Conservation (phyloP, 2,797 vertebrate species). For the Danio aesculapii region DNA sequence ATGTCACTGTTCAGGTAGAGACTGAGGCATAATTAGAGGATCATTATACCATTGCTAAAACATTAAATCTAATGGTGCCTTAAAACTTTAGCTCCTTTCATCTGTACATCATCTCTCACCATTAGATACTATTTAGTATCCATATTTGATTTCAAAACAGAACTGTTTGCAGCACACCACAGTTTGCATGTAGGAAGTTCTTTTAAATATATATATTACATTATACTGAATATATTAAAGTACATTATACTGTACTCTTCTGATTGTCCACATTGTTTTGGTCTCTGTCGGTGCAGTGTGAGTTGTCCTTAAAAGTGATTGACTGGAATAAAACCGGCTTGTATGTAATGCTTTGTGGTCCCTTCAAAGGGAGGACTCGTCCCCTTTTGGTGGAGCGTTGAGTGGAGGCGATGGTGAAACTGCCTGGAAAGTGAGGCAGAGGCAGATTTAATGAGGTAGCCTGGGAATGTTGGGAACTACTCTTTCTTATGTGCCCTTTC, state of each 20-base stretch:
- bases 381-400: constrained; percentile 21
- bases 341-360: constrained; percentile 23
- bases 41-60: too few species aligned
- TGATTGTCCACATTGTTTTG: not conserved
- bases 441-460: constrained; percentile 55
- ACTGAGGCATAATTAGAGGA: too few species aligned
- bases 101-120: too few species aligned
- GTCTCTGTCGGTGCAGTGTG: not conserved
- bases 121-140: too few species aligned
- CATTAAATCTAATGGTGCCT: too few species aligned
- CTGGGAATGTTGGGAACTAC: constrained; percentile 57
- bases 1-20: too few species aligned
- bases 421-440: constrained; percentile 28
- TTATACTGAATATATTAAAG: too few species aligned
- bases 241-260: not conserved
- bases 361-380: constrained; percentile 29
- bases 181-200: too few species aligned
- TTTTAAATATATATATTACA: too few species aligned
- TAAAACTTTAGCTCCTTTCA: too few species aligned
- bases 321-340: constrained; percentile 15
- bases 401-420: constrained; percentile 33
- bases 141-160: too few species aligned
- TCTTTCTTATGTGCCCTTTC: constrained; percentile 44
- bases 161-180: too few species aligned
- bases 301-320: constrained; percentile 3